Conservation (phyloP, 2,888 invertebrate species). For the Malthinus seriepunctatus region DNA sequence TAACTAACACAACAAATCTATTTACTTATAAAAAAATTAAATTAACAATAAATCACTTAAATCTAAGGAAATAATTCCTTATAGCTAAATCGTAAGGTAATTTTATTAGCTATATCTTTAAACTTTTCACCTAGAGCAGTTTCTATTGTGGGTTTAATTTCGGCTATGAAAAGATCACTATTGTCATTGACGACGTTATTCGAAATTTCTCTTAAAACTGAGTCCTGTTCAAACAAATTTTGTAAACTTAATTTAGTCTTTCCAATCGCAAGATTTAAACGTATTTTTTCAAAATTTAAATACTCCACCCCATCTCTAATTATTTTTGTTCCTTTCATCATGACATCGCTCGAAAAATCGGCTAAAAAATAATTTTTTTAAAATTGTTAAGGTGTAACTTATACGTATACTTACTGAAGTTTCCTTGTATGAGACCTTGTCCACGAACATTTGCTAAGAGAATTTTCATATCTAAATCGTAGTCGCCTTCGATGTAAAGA, state of each 20-base stretch:
- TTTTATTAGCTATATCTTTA: conserved; percentile 69
- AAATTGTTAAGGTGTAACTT: background rate
- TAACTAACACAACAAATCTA: too few relatives aligned
- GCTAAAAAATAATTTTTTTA: conserved; percentile 55
- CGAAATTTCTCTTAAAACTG: conserved; percentile 64
- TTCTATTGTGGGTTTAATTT: conserved; percentile 70
- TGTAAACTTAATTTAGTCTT: conserved; percentile 63
- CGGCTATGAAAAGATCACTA: conserved; percentile 65
- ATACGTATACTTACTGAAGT: conserved; percentile 65
- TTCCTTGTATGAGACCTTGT: conserved; percentile 66
- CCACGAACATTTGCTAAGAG: conserved; percentile 65
- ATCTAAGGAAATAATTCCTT: conserved; percentile 67
- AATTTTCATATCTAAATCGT: conserved; percentile 69
- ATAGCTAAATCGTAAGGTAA: conserved; percentile 69
- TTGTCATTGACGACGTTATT: conserved; percentile 70
- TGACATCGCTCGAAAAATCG: conserved; percentile 65
- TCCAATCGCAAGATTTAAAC: conserved; percentile 62
- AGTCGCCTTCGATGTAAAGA: conserved; percentile 66
- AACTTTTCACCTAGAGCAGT: conserved; percentile 65
- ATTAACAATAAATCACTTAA: conserved; percentile 12
- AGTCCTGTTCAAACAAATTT: conserved; percentile 69
- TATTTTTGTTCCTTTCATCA: conserved; percentile 64
- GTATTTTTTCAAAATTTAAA: conserved; percentile 65
- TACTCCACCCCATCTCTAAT: conserved; percentile 60
- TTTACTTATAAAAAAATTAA: background rate